Evolutionary conservation across 2,888 invertebrate genomes (phyloP), one percentile per base, ranked within the genome.

Genomic region (Drosophila birchii): DNA sequence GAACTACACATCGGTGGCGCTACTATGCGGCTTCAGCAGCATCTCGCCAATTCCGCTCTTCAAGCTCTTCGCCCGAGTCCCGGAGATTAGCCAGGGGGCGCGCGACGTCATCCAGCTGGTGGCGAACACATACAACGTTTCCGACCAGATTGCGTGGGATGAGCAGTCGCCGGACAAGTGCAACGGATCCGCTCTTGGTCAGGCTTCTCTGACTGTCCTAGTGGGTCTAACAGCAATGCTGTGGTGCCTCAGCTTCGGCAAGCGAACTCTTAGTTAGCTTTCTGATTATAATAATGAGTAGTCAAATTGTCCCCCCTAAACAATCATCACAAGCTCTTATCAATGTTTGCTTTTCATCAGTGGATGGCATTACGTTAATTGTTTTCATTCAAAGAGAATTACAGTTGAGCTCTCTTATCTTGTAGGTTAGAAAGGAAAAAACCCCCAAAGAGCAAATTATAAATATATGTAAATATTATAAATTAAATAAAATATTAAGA

Each of bases 11-110:
- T 76, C 29, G 0, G 51, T 51, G 34, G 62, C 80, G 2, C 0
- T 80, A 0, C 39, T 88, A 3, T 88, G 88, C 47, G 88, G 88
- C 23, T 80, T 78, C 41, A 58, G 80, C 7, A 69, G 60, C 16
- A 7, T 76, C 14, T 78, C 76, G 5, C 64, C 77, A 3, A 26
- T 86, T 11, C 78, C 79, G 4, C 55, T 88, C 8, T 55, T 86
- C 3, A 86, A 86, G 49, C 18, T 84, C 3, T 61, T 88, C 18
- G 69, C 81, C 0, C 69, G 81, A 5, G n/a, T 66, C 3, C 75
- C 75, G 3, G 39, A 61, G 44, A 34, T 78, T 9, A 12, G 12
- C 75, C 64, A 60, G 39, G 4, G 16, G 44, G 23, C 44, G 0
- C 53, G 63, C 1, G 8, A 55, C 0, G 0, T 34, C 9, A 18